phyloP scores from a whole-genome alignment of 2,888 invertebrate species.

The Petrophora chlorosata region DNA sequence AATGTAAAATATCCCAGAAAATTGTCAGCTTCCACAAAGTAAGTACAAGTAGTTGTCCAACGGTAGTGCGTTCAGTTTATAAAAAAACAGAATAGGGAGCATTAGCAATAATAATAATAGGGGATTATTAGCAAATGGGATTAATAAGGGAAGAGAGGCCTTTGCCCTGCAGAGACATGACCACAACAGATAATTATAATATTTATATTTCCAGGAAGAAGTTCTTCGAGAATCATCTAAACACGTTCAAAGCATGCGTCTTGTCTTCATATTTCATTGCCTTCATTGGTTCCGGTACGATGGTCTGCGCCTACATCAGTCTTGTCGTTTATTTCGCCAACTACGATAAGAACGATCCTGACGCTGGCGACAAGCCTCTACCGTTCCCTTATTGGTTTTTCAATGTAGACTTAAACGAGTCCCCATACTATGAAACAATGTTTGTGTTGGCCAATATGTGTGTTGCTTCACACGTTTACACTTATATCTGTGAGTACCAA shows the following conservation, averaged over 20 bases:
- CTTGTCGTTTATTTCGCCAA: not conserved
- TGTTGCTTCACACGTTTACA: conserved; percentile 3
- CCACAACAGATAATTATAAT: no score
- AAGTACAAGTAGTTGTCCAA: no score
- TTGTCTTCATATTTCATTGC: conserved; percentile 5
- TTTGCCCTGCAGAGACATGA: no score
- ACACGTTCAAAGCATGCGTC: conserved; percentile 20
- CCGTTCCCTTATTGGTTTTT: conserved; percentile 20
- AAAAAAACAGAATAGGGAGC: no score
- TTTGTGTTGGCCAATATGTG: conserved; percentile 8
- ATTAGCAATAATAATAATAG: no score
- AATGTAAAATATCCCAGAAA: no score
- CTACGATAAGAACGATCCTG: not conserved
- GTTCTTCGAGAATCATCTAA: conserved; percentile 22
- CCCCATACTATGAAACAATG: conserved; percentile 17
- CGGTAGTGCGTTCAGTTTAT: no score
- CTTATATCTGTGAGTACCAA: conserved; percentile 22
- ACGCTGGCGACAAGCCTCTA: conserved; percentile 11
- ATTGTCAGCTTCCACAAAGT: no score
- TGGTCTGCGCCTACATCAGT: conserved; percentile 1
- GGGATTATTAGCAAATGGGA: no score
- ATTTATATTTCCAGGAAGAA: conserved; percentile 26
- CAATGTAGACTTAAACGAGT: conserved; percentile 5
- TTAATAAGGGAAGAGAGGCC: no score
- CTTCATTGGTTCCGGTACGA: conserved; percentile 6